Percentiles rank a stretch among this genome's conserved stretches.
phyloP scores from a whole-genome alignment of 2,888 invertebrate genomes.

The Uloborus plumipes region DNA sequence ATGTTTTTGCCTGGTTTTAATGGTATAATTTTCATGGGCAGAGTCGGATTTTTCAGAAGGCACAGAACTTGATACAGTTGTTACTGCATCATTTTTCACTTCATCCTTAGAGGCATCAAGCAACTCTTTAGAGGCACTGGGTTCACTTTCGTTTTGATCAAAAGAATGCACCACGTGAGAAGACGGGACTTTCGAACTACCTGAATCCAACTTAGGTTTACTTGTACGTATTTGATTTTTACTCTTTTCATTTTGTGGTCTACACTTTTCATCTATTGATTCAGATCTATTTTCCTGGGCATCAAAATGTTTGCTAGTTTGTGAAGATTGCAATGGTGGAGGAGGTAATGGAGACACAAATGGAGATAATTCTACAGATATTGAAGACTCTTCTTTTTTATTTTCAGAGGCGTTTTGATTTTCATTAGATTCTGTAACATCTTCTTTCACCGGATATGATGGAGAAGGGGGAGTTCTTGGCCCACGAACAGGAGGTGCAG shows the following conservation, averaged over 20 bases:
- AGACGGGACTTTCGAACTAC: constrained; percentile 15
- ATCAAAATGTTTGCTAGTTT: constrained; percentile 8
- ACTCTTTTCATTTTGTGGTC: constrained; percentile 30
- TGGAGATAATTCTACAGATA: constrained; percentile 6
- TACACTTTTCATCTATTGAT: constrained; percentile 22
- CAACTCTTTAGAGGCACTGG: constrained; percentile 31
- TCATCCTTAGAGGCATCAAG: constrained; percentile 18
- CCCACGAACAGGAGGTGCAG: constrained; percentile 16
- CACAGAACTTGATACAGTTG: constrained; percentile 18
- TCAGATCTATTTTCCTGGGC: constrained; percentile 30
- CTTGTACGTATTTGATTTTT: constrained; percentile 30
- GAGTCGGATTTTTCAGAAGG: constrained; percentile 29
- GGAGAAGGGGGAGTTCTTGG: constrained; percentile 60
- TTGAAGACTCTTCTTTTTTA: constrained; percentile 9
- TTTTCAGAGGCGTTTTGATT: background rate
- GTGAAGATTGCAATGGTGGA: background rate
- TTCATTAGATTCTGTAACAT: constrained; percentile 5
- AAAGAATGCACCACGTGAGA: constrained; percentile 14
- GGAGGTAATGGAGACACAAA: too few species aligned
- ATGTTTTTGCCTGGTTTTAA: constrained; percentile 51
- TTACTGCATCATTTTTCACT: background rate
- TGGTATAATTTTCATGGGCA: constrained; percentile 42
- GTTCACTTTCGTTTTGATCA: constrained; percentile 13
- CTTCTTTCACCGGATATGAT: constrained; percentile 24
- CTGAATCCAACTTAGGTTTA: constrained; percentile 18